phyloP scores from a whole-genome alignment of 2,113 vertebrate species.

The Gymnocephalus cernua region DNA sequence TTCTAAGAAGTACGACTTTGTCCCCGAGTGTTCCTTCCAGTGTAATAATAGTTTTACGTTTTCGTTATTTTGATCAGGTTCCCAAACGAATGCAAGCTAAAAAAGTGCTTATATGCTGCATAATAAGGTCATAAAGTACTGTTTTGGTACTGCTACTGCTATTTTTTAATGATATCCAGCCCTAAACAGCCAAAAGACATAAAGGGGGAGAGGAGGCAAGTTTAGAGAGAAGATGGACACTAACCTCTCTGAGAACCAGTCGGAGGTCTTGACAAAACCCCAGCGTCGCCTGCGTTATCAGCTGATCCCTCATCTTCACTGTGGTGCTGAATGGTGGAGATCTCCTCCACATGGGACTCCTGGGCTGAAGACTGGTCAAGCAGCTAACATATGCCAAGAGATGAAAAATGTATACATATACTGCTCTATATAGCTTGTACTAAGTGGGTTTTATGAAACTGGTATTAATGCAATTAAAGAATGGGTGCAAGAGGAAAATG shows the following conservation, averaged over 20 bases:
- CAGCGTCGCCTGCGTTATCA: conserved; percentile 13
- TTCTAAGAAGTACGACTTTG: too few relatives aligned
- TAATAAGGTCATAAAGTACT: background rate
- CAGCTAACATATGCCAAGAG: conserved; percentile 59
- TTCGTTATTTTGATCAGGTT: too few relatives aligned
- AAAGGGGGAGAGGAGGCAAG: background rate
- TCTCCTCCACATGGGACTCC: conserved; percentile 51
- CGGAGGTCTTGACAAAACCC: conserved; percentile 38
- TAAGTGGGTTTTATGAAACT: too few relatives aligned
- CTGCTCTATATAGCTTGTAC: background rate
- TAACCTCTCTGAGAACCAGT: conserved; percentile 68
- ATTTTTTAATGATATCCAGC: background rate
- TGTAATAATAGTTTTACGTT: too few relatives aligned
- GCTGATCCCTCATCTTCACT: conserved; percentile 44
- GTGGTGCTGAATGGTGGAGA: conserved; percentile 27
- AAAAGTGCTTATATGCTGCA: background rate
- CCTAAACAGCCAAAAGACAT: background rate
- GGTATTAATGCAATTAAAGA: background rate
- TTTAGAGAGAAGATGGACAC: background rate
- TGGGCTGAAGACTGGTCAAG: conserved; percentile 62
- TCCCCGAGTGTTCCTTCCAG: too few relatives aligned
- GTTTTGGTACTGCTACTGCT: background rate
- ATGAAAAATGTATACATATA: background rate
- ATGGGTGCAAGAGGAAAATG: background rate
- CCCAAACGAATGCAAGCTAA: too few relatives aligned